Conservation (phyloP, 2,888 invertebrate species). For the Drosophila demipolita region DNA sequence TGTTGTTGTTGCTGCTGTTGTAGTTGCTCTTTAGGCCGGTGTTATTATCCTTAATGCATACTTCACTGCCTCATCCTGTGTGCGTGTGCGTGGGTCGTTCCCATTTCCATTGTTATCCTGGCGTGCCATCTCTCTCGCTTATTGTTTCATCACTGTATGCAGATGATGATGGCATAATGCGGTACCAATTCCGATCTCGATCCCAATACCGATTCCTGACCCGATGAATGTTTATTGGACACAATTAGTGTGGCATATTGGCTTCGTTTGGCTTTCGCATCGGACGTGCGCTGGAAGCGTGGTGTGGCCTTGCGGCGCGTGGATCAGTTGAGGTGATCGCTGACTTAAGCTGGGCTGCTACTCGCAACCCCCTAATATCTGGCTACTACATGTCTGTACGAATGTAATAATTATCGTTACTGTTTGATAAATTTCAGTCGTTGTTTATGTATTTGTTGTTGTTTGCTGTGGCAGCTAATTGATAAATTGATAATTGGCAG, state of each 20-base stretch:
- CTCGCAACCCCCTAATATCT: slow-evolving; percentile 36
- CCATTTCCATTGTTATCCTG: slow-evolving; percentile 71
- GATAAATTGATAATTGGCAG: slow-evolving; percentile 33
- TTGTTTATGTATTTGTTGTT: slow-evolving; percentile 9
- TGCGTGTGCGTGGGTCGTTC: slow-evolving; percentile 71
- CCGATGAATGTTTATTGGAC: slow-evolving; percentile 77
- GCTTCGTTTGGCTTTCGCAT: slow-evolving; percentile 55
- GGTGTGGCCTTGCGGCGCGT: slow-evolving; percentile 50
- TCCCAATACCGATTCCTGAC: slow-evolving; percentile 30
- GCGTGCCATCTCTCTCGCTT: slow-evolving; percentile 76
- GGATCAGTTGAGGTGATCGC: slow-evolving; percentile 38
- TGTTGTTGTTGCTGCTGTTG: slow-evolving; percentile 41
- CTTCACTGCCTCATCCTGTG: slow-evolving; percentile 77
- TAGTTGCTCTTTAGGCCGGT: slow-evolving; percentile 73
- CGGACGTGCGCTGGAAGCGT: slow-evolving; percentile 63
- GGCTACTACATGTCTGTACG: background rate
- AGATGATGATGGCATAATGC: slow-evolving; percentile 79
- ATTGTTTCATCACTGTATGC: slow-evolving; percentile 80
- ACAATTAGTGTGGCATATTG: slow-evolving; percentile 79
- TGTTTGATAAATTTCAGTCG: slow-evolving; percentile 36
- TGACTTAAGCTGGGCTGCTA: slow-evolving; percentile 24
- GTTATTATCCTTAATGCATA: slow-evolving; percentile 81
- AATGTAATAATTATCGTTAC: slow-evolving; percentile 25
- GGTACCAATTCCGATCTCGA: slow-evolving; percentile 31
- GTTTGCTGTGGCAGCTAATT: slow-evolving; percentile 22